Evolutionary conservation across 1,140 invertebrate species (phyloP), one percentile per base, ranked within the genome.

Genomic region (Trichoplusia ni): DNA sequence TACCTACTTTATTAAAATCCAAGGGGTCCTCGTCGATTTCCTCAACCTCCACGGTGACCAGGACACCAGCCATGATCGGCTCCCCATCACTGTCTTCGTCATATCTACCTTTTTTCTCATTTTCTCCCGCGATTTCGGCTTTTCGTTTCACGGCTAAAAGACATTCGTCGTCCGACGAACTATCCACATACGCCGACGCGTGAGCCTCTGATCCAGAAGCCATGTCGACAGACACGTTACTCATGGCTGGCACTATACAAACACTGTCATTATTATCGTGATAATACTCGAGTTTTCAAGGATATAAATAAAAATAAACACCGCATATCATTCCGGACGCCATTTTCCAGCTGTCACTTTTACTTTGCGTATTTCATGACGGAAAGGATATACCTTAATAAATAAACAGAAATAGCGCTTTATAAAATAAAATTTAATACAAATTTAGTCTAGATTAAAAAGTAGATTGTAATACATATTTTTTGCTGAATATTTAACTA

Each of bases 101-200:
- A 58, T 31, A 59, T 27, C 29, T 33, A 37, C 18, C 8, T 16
- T 37, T 27, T 40, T 18, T 61, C 44, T 44, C 56, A 23, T 58
- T 65, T 18, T 23, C 33, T 29, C 42, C 54, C 14, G 51, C 16
- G 11, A 23, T 44, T 53, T 67, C 63, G 38, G 51, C 60, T 64
- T 64, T 73, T 46, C 64, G 49, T 51, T 66, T 73, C 14, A 73
- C 18, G 8, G 35, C 40, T 13, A 47, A 69, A 31, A 73, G 63
- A 61, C 61, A 59, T 42, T 73, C 70, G 46, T 73, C 63, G 5
- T 73, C 70, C 1, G 70, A 73, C 8, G 70, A 73, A 63, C 47
- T 60, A 19, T 73, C 67, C 11, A 49, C 13, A 23, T 47, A 47
- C 9, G 19, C 47, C 40, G 56, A 29, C 4, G 9, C 40, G 5